These are phyloP conservation scores for Darevskia nairensis DNA, from an alignment of 2,797 vertebrate species.

Conservation along the genomic window DNA sequence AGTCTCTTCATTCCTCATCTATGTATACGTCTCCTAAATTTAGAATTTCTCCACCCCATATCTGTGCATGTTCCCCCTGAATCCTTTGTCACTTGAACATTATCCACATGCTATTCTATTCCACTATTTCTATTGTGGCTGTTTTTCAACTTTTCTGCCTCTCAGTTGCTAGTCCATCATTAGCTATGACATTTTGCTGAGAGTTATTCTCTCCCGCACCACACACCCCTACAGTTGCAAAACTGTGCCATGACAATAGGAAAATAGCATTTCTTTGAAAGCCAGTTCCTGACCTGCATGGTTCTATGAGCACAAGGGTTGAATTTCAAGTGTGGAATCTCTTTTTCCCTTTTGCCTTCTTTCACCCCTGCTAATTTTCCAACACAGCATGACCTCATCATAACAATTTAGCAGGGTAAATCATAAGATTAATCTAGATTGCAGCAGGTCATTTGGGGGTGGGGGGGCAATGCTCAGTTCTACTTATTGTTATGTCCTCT, in stretches of 20 bases:
- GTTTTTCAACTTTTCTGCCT: not conserved
- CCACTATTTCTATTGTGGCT: not conserved
- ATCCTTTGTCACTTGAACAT: not conserved
- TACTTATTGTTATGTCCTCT: not conserved
- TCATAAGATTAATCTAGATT: conserved; percentile 5
- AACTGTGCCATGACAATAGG: not conserved
- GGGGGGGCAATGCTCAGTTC: not conserved
- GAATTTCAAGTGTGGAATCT: conserved; percentile 63
- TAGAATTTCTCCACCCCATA: not conserved
- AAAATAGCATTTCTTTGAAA: conserved; percentile 51
- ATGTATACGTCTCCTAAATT: not conserved
- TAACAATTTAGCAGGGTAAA: conserved; percentile 7
- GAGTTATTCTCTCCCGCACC: conserved; percentile 36
- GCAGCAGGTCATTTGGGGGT: not conserved
- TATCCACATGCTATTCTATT: not conserved
- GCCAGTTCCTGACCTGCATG: conserved; percentile 70
- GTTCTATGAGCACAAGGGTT: conserved; percentile 64
- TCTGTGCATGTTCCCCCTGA: not conserved
- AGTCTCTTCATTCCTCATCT: not conserved
- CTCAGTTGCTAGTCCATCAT: conserved; percentile 12
- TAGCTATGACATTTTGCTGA: conserved; percentile 48
- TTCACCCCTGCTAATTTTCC: conserved; percentile 35
- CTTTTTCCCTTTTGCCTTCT: not conserved
- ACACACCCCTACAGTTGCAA: conserved; percentile 45
- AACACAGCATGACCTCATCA: conserved; percentile 68